Base-by-base conservation (phyloP, 1,140 invertebrate species). In the Hylyphantes graminicola region DNA sequence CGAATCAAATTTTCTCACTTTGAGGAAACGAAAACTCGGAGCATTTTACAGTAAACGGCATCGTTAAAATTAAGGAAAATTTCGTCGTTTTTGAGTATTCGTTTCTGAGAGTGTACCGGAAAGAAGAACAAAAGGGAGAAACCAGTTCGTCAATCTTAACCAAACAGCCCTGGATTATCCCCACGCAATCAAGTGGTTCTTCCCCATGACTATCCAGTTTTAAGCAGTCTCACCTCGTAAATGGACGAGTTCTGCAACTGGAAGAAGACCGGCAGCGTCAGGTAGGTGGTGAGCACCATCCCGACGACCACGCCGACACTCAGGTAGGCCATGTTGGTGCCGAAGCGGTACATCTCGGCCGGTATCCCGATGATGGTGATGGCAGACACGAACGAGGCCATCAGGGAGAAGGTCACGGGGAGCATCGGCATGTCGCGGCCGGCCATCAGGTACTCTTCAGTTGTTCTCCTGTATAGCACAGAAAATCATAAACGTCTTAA, bases 221-320 rank as follows among this genome's bases (percentile, higher is more conserved):
- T 73, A 7, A 15, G 5, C n/a, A 50, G n/a, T 19, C 73, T 94
- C 90, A 97, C 91, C 93, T 97, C 95, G 88, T 96, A 97, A 67
- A 94, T 94, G 10, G 95, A 96, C 61, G 95, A 97, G 57, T 97
- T 89, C 85, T 95, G 92, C n/a, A 98, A 91, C 86, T 94, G 93
- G 91, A 96, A 96, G 88, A 95, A 98, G 0, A 98, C 94, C 0
- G 97, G 97, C 75, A 98, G 91, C 88, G 96, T 98, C 2, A 97
- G 90, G 85, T 93, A 93, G 7, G 95, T 94, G 0, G 96, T 93
- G 10, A 96, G 91, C 0, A 95, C 94, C 73, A 96, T 93, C 0
- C 96, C 94, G 2, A 97, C 35, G 2, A 35, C 55, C 73, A 21
- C 12, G 17, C 12, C 59, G 10, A 63, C 13, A 70, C 54, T 54